A percentile compares a stretch with the other conserved stretches of the same genome.
Conservation (phyloP, 2,888 invertebrate genomes). For the Orthonevra nobilis region DNA sequence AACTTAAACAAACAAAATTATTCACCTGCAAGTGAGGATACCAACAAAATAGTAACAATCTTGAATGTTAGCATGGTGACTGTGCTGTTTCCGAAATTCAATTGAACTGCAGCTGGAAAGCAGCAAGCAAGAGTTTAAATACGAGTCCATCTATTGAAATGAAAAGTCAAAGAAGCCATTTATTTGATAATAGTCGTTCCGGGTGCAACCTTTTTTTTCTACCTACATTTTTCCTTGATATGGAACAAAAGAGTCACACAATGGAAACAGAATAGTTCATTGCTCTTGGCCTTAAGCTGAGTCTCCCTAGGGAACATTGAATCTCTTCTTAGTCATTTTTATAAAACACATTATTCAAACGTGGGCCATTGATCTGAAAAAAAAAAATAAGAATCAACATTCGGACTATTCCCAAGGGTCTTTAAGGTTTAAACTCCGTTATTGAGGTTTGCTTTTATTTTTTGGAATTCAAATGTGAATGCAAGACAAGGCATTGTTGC, state of each 20-base stretch:
- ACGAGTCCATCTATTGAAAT: constrained; percentile 23
- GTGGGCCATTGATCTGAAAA: constrained; percentile 6
- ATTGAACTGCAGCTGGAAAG: background rate
- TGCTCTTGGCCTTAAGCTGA: constrained; percentile 25
- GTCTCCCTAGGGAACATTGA: constrained; percentile 31
- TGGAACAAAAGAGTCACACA: too few relatives aligned
- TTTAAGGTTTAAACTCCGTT: background rate
- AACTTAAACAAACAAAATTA: background rate
- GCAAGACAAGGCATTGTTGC: background rate
- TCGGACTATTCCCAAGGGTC: constrained; percentile 9
- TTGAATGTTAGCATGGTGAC: constrained; percentile 29
- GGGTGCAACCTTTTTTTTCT: background rate
- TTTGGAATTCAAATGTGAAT: constrained; percentile 6
- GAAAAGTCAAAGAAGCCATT: constrained; percentile 46
- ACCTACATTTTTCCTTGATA: too few relatives aligned
- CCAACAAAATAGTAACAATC: constrained; percentile 1
- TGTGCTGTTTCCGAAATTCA: background rate
- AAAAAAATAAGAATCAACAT: too few relatives aligned
- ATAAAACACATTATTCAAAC: background rate
- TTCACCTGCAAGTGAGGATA: constrained; percentile 41
- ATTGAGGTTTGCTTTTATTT: background rate
- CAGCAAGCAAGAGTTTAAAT: constrained; percentile 34
- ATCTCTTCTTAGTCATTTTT: background rate
- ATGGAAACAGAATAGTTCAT: too few relatives aligned
- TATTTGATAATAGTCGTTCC: constrained; percentile 17